These are phyloP conservation scores for Platysteira castanea DNA, from an alignment of 2,113 vertebrate genomes.

Conservation along the genomic window DNA sequence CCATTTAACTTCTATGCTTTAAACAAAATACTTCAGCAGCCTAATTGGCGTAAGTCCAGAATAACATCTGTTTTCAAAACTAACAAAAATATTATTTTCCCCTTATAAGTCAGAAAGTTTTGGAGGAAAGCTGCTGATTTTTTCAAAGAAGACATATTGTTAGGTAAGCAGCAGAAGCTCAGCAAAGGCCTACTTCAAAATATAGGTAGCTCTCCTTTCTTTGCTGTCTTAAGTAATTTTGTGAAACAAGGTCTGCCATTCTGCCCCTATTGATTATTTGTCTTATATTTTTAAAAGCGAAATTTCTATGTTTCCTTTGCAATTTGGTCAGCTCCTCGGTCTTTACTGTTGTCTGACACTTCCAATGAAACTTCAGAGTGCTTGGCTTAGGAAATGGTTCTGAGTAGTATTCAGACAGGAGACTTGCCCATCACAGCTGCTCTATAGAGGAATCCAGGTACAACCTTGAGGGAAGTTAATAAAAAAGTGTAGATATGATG, in stretches of 20 bases:
- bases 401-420: background rate
- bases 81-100: background rate
- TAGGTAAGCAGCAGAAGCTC: background rate
- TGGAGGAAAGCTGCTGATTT: background rate
- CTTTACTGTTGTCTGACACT: background rate
- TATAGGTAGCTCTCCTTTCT: background rate
- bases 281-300: background rate
- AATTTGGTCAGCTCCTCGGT: rapidly evolving
- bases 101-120: background rate
- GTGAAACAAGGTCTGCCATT: background rate
- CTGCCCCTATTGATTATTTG: background rate
- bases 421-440: background rate
- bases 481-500: background rate
- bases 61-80: background rate
- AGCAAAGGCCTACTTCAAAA: background rate
- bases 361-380: background rate
- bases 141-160: background rate
- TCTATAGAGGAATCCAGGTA: background rate
- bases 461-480: background rate
- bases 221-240: background rate
- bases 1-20: background rate
- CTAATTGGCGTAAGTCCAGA: background rate
- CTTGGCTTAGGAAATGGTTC: background rate
- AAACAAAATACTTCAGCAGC: background rate
- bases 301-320: background rate